Percentiles rank a stretch among this genome's conserved stretches.
These are phyloP conservation scores for Rhodinocichla rosea DNA, from an alignment of 2,113 vertebrate genomes.

Conservation along the genomic window DNA sequence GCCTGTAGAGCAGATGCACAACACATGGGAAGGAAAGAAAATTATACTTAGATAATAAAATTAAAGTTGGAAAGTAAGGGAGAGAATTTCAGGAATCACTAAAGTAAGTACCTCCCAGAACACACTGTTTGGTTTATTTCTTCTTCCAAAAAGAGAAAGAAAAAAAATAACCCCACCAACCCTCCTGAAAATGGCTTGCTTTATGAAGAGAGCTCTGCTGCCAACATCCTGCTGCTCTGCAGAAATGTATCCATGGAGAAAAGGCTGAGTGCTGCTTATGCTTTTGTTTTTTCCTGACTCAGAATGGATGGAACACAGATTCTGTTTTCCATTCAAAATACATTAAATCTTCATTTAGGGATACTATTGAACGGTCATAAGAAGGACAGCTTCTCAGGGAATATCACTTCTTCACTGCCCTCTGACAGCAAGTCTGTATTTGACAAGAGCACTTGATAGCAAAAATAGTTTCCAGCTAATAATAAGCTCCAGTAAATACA, in stretches of 20 bases:
- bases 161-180: not conserved
- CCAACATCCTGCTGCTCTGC: slow-evolving; percentile 16
- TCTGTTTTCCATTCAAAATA: slow-evolving; percentile 58
- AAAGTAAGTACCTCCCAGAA: not conserved
- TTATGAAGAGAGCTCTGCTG: slow-evolving; percentile 3
- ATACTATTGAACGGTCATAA: slow-evolving; percentile 45
- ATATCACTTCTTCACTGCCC: slow-evolving; percentile 48
- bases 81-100: slow-evolving; percentile 25
- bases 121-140: not conserved
- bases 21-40: slow-evolving; percentile 50
- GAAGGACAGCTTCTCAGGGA: slow-evolving; percentile 63
- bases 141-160: not conserved
- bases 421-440: slow-evolving; percentile 45
- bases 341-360: slow-evolving; percentile 63
- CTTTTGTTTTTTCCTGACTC: slow-evolving; percentile 39
- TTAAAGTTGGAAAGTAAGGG: slow-evolving; percentile 15
- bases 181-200: not conserved
- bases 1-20: slow-evolving; percentile 41
- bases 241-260: slow-evolving; percentile 34
- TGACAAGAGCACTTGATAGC: slow-evolving; percentile 52
- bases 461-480: slow-evolving; percentile 57
- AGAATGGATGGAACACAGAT: slow-evolving; percentile 26
- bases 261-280: not conserved
- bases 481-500: slow-evolving; percentile 55
- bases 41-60: slow-evolving; percentile 25